Evolutionary conservation across 2,888 invertebrate genomes (phyloP).

Genomic region (Microchrysa polita): DNA sequence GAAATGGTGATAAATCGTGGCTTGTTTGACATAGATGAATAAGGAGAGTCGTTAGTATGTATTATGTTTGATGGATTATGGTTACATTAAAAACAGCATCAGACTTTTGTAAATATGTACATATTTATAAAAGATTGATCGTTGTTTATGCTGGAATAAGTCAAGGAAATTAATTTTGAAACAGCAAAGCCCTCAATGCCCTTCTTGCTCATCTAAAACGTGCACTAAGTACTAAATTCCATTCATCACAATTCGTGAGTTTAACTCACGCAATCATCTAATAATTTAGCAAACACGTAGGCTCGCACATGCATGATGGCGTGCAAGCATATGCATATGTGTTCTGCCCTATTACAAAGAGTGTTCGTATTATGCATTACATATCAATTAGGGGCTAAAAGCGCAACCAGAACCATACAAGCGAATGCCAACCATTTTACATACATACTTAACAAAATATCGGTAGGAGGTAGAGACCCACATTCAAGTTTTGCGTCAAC

Average conservation of each 20-base stretch:
- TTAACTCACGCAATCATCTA: slow-evolving; percentile 34
- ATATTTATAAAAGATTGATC: no score
- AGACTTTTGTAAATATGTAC: no score
- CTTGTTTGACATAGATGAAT: background rate
- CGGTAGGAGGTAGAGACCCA: background rate
- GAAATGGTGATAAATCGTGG: slow-evolving; percentile 7
- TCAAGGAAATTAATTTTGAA: no score
- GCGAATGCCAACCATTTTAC: background rate
- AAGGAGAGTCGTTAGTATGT: no score
- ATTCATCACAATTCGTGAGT: slow-evolving; percentile 9
- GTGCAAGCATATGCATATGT: background rate
- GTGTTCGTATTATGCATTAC: slow-evolving; percentile 9
- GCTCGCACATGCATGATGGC: background rate
- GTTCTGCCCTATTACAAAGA: slow-evolving; percentile 5
- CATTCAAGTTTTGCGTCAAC: background rate
- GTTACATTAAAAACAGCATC: no score
- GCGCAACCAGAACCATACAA: slow-evolving; percentile 12
- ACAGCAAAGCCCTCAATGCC: no score
- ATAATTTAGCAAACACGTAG: slow-evolving; percentile 18
- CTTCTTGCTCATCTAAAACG: no score
- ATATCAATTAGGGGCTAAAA: slow-evolving; percentile 31
- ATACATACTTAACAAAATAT: slow-evolving; percentile 3
- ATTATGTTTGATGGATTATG: no score
- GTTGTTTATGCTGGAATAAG: no score
- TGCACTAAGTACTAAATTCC: background rate